These are phyloP conservation scores for Brachyistius frenatus DNA, from an alignment of 2,113 vertebrate genomes.

Conservation along the genomic window DNA sequence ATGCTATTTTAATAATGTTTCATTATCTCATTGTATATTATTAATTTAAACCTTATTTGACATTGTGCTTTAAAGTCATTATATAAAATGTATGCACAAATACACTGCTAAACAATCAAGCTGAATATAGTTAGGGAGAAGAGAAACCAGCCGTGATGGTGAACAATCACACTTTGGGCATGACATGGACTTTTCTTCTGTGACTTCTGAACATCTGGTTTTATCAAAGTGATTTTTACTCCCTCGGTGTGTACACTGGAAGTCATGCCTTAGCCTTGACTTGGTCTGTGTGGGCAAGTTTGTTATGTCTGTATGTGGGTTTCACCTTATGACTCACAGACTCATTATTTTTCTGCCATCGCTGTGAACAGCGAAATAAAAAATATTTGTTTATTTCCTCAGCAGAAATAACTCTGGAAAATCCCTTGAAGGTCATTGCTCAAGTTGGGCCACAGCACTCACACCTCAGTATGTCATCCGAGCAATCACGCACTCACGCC, in stretches of 20 bases:
- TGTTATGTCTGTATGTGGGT: constrained; percentile 73
- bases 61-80: not conserved
- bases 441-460: constrained; percentile 22
- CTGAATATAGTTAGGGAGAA: not conserved
- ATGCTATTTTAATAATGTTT: too few species aligned
- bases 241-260: not conserved
- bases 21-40: too few species aligned
- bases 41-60: too few species aligned
- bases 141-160: not conserved
- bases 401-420: constrained; percentile 53
- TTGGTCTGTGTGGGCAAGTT: constrained; percentile 39
- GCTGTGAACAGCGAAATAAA: constrained; percentile 43
- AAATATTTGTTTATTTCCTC: constrained; percentile 57
- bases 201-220: constrained; percentile 26
- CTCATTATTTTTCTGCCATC: constrained; percentile 53
- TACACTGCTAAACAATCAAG: not conserved
- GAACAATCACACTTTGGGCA: not conserved
- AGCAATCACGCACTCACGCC: constrained; percentile 34
- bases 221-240: constrained; percentile 11
- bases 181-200: not conserved
- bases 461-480: constrained; percentile 28
- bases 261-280: constrained; percentile 40
- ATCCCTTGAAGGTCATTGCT: constrained; percentile 56
- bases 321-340: constrained; percentile 63
- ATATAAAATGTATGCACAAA: not conserved